These are phyloP conservation scores for Hippopotamyrus pictus DNA, from an alignment of 2,797 vertebrate species.

Conservation along the genomic window DNA sequence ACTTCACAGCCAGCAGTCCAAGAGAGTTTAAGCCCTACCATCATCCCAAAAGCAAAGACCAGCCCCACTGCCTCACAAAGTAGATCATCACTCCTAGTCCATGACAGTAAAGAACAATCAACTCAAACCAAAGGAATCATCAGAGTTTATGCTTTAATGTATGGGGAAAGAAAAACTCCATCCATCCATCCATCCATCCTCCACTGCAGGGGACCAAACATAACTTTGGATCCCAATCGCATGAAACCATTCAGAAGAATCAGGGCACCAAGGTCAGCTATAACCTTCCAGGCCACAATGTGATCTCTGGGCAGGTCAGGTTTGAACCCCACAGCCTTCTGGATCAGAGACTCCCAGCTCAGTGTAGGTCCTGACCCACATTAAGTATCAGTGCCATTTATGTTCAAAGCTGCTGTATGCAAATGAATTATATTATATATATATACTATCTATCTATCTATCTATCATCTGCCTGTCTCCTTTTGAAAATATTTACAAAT, in stretches of 20 bases:
- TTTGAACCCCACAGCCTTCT: background rate
- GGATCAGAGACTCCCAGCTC: background rate
- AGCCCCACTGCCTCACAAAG: background rate
- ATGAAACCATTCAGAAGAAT: background rate
- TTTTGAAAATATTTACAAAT: slow-evolving; percentile 19
- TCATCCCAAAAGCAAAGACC: background rate
- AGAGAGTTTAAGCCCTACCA: background rate
- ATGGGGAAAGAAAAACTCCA: background rate
- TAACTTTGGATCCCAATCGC: background rate
- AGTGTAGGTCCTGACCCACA: background rate
- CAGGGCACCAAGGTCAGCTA: background rate
- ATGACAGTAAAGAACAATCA: background rate
- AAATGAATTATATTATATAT: background rate
- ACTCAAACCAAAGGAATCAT: background rate
- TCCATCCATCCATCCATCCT: background rate
- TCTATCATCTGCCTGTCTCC: background rate
- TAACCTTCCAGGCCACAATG: background rate
- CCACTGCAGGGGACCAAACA: background rate
- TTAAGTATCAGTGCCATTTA: background rate
- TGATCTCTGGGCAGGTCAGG: background rate
- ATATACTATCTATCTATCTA: background rate
- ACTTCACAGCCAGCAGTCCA: background rate
- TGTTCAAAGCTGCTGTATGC: background rate
- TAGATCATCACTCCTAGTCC: background rate
- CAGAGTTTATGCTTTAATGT: background rate